Evolutionary conservation across 2,888 invertebrate genomes (phyloP).

Genomic region (Acanthopleura granulata): DNA sequence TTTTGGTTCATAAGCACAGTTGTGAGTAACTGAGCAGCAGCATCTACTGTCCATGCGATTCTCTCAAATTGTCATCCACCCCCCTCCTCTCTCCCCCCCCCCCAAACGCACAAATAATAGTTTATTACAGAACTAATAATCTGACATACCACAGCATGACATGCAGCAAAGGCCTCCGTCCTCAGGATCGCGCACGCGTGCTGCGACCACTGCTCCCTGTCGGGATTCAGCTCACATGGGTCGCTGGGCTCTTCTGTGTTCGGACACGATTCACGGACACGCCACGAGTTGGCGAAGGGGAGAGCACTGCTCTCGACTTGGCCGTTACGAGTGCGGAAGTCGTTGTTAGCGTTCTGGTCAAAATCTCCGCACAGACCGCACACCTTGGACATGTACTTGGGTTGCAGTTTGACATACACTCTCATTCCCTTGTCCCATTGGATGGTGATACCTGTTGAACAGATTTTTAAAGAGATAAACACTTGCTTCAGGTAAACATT

Average conservation of each 20-base stretch:
- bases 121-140: too few relatives aligned
- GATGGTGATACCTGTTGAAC: slow-evolving; percentile 67
- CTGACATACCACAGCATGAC: slow-evolving; percentile 79
- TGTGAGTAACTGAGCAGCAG: too few relatives aligned
- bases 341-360: slow-evolving; percentile 84
- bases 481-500: too few relatives aligned
- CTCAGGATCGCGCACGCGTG: slow-evolving; percentile 82
- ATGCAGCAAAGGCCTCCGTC: slow-evolving; percentile 78
- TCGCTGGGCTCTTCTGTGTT: slow-evolving; percentile 25
- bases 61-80: too few relatives aligned
- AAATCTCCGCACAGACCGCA: slow-evolving; percentile 91
- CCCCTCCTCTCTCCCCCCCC: too few relatives aligned
- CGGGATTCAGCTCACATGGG: slow-evolving; percentile 81
- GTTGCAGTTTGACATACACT: slow-evolving; percentile 73
- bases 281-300: slow-evolving; percentile 36
- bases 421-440: slow-evolving; percentile 91
- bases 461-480: neutral
- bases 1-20: too few relatives aligned
- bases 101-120: too few relatives aligned
- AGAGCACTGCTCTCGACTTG: slow-evolving; percentile 33
- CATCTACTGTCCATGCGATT: too few relatives aligned
- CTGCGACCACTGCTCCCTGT: slow-evolving; percentile 83
- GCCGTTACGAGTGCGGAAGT: slow-evolving; percentile 75
- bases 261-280: slow-evolving; percentile 31
- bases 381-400: slow-evolving; percentile 68